phyloP scores from a whole-genome alignment of 2,888 invertebrate species.

The Cerastis leucographa region DNA sequence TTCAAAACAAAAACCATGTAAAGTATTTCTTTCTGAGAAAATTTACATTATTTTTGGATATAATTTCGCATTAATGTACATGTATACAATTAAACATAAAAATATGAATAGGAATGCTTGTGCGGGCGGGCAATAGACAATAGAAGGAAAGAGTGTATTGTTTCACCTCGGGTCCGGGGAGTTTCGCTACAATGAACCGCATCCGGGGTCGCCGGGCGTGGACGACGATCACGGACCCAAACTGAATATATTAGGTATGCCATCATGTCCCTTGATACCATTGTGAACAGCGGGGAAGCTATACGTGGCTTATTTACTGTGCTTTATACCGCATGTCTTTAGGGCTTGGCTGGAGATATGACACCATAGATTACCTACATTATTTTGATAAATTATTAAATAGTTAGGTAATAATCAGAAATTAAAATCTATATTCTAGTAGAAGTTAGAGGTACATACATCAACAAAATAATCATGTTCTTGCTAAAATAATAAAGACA shows the following conservation, averaged over 20 bases:
- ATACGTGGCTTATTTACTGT: constrained; percentile 18
- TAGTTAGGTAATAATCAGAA: not conserved
- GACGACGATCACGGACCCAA: constrained; percentile 70
- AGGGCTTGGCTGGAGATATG: not conserved
- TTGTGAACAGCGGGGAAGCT: constrained; percentile 31
- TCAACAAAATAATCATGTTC: not conserved
- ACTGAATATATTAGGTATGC: constrained; percentile 72
- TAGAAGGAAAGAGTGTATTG: constrained; percentile 89
- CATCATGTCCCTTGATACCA: constrained; percentile 61
- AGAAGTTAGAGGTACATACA: not conserved
- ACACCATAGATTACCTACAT: too few relatives aligned
- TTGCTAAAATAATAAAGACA: not conserved
- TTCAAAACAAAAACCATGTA: constrained; percentile 37
- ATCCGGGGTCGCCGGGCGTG: constrained; percentile 84
- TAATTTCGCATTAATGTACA: constrained; percentile 60
- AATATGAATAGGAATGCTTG: constrained; percentile 71
- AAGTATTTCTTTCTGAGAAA: constrained; percentile 47
- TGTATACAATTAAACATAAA: constrained; percentile 58
- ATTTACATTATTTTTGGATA: constrained; percentile 43
- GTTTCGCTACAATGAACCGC: constrained; percentile 90
- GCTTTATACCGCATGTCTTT: constrained; percentile 1
- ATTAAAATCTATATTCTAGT: not conserved
- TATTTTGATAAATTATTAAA: not conserved
- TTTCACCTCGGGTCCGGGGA: constrained; percentile 88
- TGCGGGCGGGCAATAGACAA: constrained; percentile 79